Evolutionary conservation across 2,113 vertebrate genomes (phyloP), one percentile per base, ranked within the genome.

Genomic region (Chinchilla lanigera): DNA sequence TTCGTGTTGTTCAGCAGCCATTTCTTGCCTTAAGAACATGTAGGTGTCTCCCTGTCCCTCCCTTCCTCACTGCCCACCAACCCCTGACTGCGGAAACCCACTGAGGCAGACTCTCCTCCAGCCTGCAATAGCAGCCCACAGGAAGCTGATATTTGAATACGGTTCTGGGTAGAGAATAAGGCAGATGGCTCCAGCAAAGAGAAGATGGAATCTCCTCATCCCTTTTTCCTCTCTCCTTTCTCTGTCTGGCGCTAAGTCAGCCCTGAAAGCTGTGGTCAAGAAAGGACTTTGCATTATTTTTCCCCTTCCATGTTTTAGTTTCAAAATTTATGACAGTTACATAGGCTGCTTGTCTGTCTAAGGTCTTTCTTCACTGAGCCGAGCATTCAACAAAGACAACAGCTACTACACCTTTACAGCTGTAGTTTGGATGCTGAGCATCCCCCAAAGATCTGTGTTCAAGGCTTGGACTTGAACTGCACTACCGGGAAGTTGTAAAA

Each of bases 121-220:
- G 9, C 35, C 60, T 58, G 52, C 82, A 30, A 17, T 3, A 38
- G 38, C 44, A 71, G 7, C 60, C 22, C 0, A 7, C 35, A 71
- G 16, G 4, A 20, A 58, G 77, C 69, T 52, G 50, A 30, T 2
- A 14, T 35, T 69, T 35, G 28, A 47, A 22, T 4, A 12, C 20
- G 73, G 26, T 16, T 81, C 61, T 84, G 14, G 24, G 89, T 1
- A 75, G 26, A 58, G 22, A 41, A 73, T 22, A 89, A 60, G 26
- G 44, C 58, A 75, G 86, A 38, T 0, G 30, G 67, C 1, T 47
- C 10, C 38, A 80, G 9, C 24, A 30, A 89, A 84, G 44, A 89
- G 41, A 41, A 60, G 41, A 44, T 5, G 0, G 3, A 38, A 22
- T 33, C 52, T 38, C 54, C 35, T 75, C 0, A 17, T 0, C 2